Base-by-base conservation (phyloP, 2,888 invertebrate genomes). In the Oscheius onirici region DNA sequence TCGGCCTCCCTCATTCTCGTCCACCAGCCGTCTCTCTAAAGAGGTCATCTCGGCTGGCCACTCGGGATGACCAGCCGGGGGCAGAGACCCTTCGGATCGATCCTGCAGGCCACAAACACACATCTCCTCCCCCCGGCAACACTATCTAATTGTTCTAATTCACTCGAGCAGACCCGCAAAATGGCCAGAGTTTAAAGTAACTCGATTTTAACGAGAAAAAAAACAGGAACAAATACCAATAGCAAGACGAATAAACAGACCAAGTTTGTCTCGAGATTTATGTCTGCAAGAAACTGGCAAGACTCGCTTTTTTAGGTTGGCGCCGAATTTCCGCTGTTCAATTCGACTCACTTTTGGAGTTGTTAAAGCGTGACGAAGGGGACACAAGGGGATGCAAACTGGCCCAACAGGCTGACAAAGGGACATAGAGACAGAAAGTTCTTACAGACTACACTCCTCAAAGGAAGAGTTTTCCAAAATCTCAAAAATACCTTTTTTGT, bases 11-110 rank as follows among this genome's bases (percentile, higher is more conserved):
- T 17, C 22, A 22, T 2, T 22, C n/a, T n/a, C n/a, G n/a, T 17
- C 20, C 49, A 49, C 20, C 49, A 15, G 46, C 46, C 17, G 49
- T 49, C 49, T 34, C 34, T 34, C 34, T 49, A 63, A 63, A 49
- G 63, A 20, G 63, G 63, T 63, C 63, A 63, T 63, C 63, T 63
- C 55, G 55, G 34, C 34, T 28, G 63, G 63, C 63, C 49, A 63
- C 63, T 63, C 63, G 63, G 63, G 63, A 63, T 63, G 63, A 63
- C 63, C 63, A 63, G 63, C 63, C n/a, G 49, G 20, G 49, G 20
- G 49, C 34, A 34, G 34, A 34, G 34, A 34, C 17, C 49, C 28
- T 46, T n/a, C 49, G 60, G 63, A 63, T 63, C 63, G 63, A 63
- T 63, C 63, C 49, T 8, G 24, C 28, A 15, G 13, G 20, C 58